Percentiles rank a stretch among this genome's conserved stretches.
Conservation (phyloP, 2,797 vertebrate genomes). For the Lepus townsendii region DNA sequence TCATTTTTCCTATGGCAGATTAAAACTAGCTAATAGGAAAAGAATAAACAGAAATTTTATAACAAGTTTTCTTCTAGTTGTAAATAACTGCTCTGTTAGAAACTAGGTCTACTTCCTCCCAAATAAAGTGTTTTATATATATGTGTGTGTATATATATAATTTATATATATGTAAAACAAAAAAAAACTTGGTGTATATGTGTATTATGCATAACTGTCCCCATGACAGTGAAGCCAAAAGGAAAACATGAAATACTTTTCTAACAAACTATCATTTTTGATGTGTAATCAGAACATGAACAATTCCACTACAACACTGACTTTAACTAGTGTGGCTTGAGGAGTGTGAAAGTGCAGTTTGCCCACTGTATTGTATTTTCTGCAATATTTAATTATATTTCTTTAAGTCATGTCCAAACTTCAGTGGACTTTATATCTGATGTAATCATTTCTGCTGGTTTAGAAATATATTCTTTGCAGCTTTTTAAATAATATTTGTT, state of each 20-base stretch:
- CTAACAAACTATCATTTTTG: conserved; percentile 51
- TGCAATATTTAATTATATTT: conserved; percentile 54
- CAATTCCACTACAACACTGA: conserved; percentile 44
- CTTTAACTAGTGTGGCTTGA: conserved; percentile 39
- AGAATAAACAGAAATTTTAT: conserved; percentile 48
- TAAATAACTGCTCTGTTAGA: conserved; percentile 38
- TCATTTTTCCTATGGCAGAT: not conserved
- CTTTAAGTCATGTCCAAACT: conserved; percentile 23
- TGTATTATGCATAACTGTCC: not conserved
- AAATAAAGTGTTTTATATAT: not conserved
- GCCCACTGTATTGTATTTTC: not conserved
- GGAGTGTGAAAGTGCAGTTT: conserved; percentile 43
- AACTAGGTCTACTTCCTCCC: not conserved
- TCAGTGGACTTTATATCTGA: not conserved
- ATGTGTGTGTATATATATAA: not conserved
- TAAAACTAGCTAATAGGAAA: conserved; percentile 48
- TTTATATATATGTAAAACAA: conserved; percentile 17
- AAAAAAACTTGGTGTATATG: not conserved
- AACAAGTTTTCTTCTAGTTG: conserved; percentile 11
- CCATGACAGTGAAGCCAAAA: conserved; percentile 35
- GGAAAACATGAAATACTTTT: conserved; percentile 57
- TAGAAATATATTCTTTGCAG: not conserved
- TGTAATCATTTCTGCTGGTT: conserved; percentile 53
- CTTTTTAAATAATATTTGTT: not conserved
- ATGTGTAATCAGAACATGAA: conserved; percentile 11